A percentile compares a stretch with the other conserved stretches of the same genome.
These are phyloP conservation scores for Ariolimax columbianus DNA, from an alignment of 2,888 invertebrate species.

Conservation along the genomic window DNA sequence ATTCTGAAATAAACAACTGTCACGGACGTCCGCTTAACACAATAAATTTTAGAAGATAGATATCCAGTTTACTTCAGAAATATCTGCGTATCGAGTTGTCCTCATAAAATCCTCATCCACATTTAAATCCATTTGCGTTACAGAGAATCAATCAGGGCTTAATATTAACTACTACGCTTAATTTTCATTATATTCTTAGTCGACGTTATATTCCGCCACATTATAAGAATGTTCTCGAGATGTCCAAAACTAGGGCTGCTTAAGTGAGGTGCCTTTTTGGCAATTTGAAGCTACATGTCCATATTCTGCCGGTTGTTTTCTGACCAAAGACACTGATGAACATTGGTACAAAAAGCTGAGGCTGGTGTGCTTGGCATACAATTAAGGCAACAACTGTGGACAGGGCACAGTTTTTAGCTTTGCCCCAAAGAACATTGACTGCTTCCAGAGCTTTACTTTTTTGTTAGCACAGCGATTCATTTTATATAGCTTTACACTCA, in stretches of 20 bases:
- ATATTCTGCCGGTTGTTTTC: background rate
- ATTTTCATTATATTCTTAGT: background rate
- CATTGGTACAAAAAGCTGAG: slow-evolving; percentile 35
- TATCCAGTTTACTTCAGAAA: slow-evolving; percentile 16
- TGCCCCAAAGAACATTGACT: slow-evolving; percentile 27
- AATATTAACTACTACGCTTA: background rate
- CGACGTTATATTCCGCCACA: background rate
- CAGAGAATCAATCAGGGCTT: background rate
- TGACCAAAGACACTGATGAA: slow-evolving; percentile 32
- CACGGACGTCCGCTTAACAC: background rate
- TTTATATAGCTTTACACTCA: background rate
- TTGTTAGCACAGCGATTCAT: background rate
- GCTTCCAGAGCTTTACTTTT: background rate
- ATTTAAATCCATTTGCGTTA: slow-evolving; percentile 3
- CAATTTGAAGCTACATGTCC: background rate
- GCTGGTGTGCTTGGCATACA: slow-evolving; percentile 27
- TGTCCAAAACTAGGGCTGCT: slow-evolving; percentile 15
- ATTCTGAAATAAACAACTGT: background rate
- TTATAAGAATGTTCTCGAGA: background rate
- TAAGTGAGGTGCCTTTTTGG: background rate
- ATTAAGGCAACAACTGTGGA: slow-evolving; percentile 14
- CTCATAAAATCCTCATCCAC: background rate
- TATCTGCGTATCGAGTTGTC: background rate
- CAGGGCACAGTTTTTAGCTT: background rate
- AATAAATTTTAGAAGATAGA: background rate